Evolutionary conservation across 2,888 invertebrate genomes (phyloP).

Genomic region (Drosophila nr. perissopoda): DNA sequence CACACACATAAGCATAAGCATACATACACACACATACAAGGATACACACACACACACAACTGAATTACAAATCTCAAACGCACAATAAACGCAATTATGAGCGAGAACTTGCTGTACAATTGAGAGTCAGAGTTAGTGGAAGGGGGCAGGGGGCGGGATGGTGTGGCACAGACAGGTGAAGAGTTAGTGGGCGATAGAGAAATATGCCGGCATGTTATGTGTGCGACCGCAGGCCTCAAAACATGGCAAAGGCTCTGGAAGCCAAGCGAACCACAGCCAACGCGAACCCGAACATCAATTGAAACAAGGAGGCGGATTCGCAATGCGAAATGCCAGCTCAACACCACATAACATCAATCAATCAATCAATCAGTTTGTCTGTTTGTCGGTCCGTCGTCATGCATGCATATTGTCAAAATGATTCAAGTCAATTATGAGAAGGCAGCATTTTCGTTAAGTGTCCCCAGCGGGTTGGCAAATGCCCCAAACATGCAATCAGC

Average conservation of each 20-base stretch:
- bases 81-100: slow-evolving; percentile 78
- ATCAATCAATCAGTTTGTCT: slow-evolving; percentile 51
- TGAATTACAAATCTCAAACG: slow-evolving; percentile 78
- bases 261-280: slow-evolving; percentile 15
- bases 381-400: slow-evolving; percentile 18
- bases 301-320: slow-evolving; percentile 37
- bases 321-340: slow-evolving; percentile 33
- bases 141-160: not conserved
- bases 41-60: slow-evolving; percentile 12
- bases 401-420: slow-evolving; percentile 58
- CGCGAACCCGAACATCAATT: not conserved
- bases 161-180: slow-evolving; percentile 11
- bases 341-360: slow-evolving; percentile 23
- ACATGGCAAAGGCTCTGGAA: slow-evolving; percentile 63
- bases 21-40: slow-evolving; percentile 8
- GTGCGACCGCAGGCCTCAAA: slow-evolving; percentile 59
- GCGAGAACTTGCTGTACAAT: slow-evolving; percentile 18
- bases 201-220: slow-evolving; percentile 19
- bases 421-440: slow-evolving; percentile 67
- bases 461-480: slow-evolving; percentile 11
- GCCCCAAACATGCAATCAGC: slow-evolving; percentile 49
- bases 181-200: slow-evolving; percentile 28
- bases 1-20: not conserved
- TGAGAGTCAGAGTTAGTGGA: not conserved
- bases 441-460: slow-evolving; percentile 71